Percentiles rank a stretch among this genome's conserved stretches.
Evolutionary conservation across 2,113 vertebrate genomes (phyloP).

Genomic region (Myotis brandtii): DNA sequence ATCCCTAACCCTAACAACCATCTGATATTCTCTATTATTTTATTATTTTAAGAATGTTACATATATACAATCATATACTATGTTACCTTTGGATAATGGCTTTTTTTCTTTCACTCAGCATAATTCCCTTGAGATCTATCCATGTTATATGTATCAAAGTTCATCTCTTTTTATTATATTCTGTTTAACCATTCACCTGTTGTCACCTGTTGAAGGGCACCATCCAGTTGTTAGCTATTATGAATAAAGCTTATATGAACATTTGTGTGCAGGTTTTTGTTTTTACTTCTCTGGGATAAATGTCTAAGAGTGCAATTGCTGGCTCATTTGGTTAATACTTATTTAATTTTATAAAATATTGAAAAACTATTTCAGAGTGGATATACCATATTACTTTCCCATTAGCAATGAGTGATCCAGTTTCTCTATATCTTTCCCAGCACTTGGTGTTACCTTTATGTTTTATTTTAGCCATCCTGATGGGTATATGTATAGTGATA

Average conservation of each 20-base stretch:
- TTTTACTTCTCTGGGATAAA: background rate
- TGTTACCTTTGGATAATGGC: background rate
- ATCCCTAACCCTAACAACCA: background rate
- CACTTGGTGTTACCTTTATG: background rate
- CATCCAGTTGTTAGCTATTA: background rate
- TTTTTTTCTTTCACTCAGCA: background rate
- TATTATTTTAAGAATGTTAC: conserved; percentile 5
- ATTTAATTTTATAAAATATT: conserved; percentile 10
- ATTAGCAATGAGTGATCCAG: background rate
- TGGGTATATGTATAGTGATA: background rate
- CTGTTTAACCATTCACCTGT: background rate
- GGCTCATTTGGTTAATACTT: background rate
- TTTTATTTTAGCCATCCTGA: background rate
- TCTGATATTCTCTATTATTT: background rate
- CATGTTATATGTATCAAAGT: background rate
- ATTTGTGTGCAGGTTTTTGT: background rate
- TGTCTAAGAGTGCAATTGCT: background rate
- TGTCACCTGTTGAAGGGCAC: background rate
- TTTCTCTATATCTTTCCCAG: background rate
- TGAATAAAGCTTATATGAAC: background rate
- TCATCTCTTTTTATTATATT: background rate
- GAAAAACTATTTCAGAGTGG: background rate
- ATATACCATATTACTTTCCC: background rate
- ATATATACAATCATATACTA: background rate
- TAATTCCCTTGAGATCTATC: background rate